A percentile compares a stretch with the other conserved stretches of the same genome.
Conservation (phyloP, 2,888 invertebrate species). For the Sinohyriopsis cumingii region DNA sequence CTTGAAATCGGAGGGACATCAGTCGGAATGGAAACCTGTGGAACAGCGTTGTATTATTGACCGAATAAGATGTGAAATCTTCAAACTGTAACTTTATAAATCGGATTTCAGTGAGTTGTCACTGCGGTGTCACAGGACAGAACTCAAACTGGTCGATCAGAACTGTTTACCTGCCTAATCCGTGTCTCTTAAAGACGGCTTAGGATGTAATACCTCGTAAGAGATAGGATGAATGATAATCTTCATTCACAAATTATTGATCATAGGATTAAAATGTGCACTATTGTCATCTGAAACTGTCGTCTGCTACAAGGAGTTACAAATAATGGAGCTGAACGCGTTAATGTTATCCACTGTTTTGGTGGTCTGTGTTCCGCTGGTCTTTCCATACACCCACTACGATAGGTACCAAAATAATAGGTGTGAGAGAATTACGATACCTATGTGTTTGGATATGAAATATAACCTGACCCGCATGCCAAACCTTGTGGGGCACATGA, state of each 20-base stretch:
- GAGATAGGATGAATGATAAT: no score
- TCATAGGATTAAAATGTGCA: no score
- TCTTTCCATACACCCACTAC: constrained; percentile 20
- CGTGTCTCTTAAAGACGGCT: no score
- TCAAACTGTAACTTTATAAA: no score
- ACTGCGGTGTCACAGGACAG: no score
- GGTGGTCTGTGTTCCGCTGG: constrained; percentile 10
- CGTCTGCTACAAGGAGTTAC: neutral
- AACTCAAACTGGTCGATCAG: no score
- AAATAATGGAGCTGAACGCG: constrained; percentile 24
- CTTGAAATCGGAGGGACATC: constrained; percentile 17
- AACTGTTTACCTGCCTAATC: no score
- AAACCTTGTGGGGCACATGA: constrained; percentile 86
- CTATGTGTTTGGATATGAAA: constrained; percentile 86
- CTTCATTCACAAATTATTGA: no score
- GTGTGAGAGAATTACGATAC: constrained; percentile 86
- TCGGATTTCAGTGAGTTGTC: no score
- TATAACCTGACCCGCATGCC: constrained; percentile 92
- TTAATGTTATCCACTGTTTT: constrained; percentile 2
- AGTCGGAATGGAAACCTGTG: constrained; percentile 5
- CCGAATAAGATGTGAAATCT: neutral
- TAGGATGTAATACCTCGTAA: no score
- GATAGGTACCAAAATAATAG: constrained; percentile 47
- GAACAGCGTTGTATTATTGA: no score
- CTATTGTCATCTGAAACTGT: no score